Base-by-base conservation (phyloP, 2,888 invertebrate species). In the Apoda limacodes region DNA sequence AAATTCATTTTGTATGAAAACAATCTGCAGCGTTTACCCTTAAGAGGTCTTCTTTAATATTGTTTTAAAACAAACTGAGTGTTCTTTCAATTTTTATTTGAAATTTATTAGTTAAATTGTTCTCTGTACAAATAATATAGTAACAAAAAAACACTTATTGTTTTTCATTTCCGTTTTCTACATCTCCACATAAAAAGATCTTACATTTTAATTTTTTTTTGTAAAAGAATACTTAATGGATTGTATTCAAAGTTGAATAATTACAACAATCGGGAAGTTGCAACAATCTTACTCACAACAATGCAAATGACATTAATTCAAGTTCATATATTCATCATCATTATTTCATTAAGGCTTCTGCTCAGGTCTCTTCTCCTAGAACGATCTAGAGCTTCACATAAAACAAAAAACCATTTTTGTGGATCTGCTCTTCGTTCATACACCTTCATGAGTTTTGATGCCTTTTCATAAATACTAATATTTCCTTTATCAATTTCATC, bases 301-400 rank as follows among this genome's bases (percentile, higher is more conserved):
- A 24, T 25, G n/a, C 9, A 13, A 25, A 5, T 13, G n/a, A n/a
- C 9, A 15, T 19, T 21, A 14, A 21, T 9, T 51, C n/a, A 25
- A 3, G 13, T 10, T 42, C 33, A 68, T 25, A 71, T 59, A 37
- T 71, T 71, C 72, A 70, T 76, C 25, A 59, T 43, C 54, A 72
- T 62, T 31, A 75, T 65, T 40, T 65, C 58, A 43, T 67, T 62
- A 9, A 78, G 37, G 24, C 51, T 46, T 39, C 45, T 55, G n/a
- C 57, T 60, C 14, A 80, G 42, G 39, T 76, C 74, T 43, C 52
- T 69, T 37, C 78, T 61, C 9, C 67, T 50, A 27, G 58, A 43
- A 43, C 47, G 57, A 43, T 76, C 75, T 33, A 80, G 52, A 17
- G 74, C 72, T 32, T 71, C 58, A 47, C 72, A 70, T 2, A 80